These are phyloP conservation scores for Escarpia spicata DNA, from an alignment of 2,888 invertebrate genomes.

Conservation along the genomic window DNA sequence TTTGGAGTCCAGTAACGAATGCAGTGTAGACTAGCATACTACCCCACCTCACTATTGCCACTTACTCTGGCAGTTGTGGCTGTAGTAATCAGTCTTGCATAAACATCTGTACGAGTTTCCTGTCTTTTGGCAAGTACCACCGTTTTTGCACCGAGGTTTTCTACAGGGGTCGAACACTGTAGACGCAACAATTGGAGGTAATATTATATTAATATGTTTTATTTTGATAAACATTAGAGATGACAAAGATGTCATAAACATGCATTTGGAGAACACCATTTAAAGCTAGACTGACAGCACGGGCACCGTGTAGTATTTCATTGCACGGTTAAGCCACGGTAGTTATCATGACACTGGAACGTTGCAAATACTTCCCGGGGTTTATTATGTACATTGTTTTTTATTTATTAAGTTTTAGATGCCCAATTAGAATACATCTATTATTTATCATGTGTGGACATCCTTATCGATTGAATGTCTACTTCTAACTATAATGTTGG, in stretches of 20 bases:
- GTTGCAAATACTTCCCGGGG: too few species aligned
- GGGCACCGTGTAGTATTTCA: neutral
- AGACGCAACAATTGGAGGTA: neutral
- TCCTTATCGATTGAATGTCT: too few species aligned
- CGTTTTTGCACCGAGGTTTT: neutral
- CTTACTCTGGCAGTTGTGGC: neutral
- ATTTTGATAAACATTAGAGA: neutral
- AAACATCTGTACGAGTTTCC: neutral
- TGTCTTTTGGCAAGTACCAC: neutral
- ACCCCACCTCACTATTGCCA: neutral
- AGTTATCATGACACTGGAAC: too few species aligned
- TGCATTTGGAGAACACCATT: neutral
- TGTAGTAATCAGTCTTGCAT: neutral
- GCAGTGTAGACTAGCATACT: too few species aligned
- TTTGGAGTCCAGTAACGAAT: too few species aligned
- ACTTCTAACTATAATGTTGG: too few species aligned
- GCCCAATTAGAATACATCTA: neutral
- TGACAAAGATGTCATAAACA: neutral
- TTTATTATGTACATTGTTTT: too few species aligned
- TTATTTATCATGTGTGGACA: neutral
- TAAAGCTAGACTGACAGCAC: too few species aligned
- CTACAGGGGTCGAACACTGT: neutral
- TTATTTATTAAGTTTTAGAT: neutral
- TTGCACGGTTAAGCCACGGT: neutral
- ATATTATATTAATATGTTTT: neutral